Evolutionary conservation across 2,797 vertebrate species (phyloP).

Genomic region (Erethizon dorsatum): DNA sequence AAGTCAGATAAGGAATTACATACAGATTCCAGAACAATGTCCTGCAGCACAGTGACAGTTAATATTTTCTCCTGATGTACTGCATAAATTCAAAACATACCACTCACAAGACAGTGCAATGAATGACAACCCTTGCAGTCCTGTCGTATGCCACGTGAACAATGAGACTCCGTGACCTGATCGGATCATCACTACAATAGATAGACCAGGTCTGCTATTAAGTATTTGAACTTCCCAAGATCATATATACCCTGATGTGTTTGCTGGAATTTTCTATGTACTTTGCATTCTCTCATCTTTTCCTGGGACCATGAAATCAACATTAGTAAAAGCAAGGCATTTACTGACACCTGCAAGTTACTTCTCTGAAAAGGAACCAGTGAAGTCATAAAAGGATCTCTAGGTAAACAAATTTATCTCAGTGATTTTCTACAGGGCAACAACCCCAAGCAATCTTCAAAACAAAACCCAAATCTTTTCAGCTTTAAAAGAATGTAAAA

Average conservation of each 20-base stretch:
- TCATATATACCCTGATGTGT: neutral
- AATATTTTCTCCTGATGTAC: neutral
- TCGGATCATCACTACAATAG: neutral
- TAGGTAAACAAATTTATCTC: neutral
- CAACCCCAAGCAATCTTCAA: slow-evolving; percentile 4
- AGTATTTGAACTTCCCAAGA: neutral
- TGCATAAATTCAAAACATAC: neutral
- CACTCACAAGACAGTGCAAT: neutral
- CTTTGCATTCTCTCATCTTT: neutral
- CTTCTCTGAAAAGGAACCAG: neutral
- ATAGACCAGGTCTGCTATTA: neutral
- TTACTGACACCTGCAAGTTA: neutral
- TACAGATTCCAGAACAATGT: neutral
- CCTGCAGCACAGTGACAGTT: neutral
- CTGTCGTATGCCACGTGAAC: neutral
- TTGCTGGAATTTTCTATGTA: neutral
- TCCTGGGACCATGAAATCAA: slow-evolving; percentile 27
- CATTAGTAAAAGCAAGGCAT: slow-evolving; percentile 52
- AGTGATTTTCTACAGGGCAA: slow-evolving; percentile 53
- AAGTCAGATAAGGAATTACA: neutral
- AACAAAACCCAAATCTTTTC: slow-evolving; percentile 44
- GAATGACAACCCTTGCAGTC: neutral
- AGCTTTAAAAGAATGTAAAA: slow-evolving; percentile 43
- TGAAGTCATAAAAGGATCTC: neutral
- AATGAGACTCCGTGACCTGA: neutral